These are phyloP conservation scores for Psilanteris sp. DNA, from an alignment of 1,140 invertebrate species.

Conservation along the genomic window DNA sequence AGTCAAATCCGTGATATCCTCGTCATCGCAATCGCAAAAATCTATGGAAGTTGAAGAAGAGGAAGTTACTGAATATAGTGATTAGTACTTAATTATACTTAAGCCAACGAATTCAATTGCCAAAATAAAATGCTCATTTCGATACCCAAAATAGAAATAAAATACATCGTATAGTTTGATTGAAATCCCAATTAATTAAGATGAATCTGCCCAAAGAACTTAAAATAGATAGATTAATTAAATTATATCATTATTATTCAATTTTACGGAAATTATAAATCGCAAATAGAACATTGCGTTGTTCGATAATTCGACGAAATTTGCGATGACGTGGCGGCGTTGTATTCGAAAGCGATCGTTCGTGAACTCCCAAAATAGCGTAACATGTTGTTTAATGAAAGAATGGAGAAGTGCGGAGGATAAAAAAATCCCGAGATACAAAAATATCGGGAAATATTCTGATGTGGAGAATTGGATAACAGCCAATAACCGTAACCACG, in stretches of 20 bases:
- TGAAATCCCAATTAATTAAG: too few relatives aligned
- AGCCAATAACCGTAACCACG: conserved; percentile 21
- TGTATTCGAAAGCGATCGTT: conserved; percentile 19
- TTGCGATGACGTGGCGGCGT: conserved; percentile 4
- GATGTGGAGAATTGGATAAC: conserved; percentile 28
- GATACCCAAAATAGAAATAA: too few relatives aligned
- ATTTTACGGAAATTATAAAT: too few relatives aligned
- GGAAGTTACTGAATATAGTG: conserved; percentile 72
- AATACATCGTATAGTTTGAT: too few relatives aligned
- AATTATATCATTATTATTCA: too few relatives aligned
- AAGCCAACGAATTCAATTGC: too few relatives aligned
- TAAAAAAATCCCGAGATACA: conserved; percentile 37
- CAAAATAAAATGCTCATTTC: too few relatives aligned
- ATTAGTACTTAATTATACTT: conserved; percentile 64
- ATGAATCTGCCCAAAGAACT: too few relatives aligned
- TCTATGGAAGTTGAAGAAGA: conserved; percentile 76
- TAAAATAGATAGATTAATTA: too few relatives aligned
- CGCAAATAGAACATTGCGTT: not conserved
- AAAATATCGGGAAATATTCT: conserved; percentile 46
- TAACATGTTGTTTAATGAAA: conserved; percentile 34
- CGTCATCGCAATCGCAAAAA: conserved; percentile 67
- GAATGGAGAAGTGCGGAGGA: conserved; percentile 38
- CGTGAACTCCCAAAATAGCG: conserved; percentile 26
- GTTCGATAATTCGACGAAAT: not conserved
- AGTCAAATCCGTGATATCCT: conserved; percentile 70